Percentiles rank a stretch among this genome's conserved stretches.
Evolutionary conservation across 2,888 invertebrate genomes (phyloP).

Genomic region (Leptinotarsa haldemani): DNA sequence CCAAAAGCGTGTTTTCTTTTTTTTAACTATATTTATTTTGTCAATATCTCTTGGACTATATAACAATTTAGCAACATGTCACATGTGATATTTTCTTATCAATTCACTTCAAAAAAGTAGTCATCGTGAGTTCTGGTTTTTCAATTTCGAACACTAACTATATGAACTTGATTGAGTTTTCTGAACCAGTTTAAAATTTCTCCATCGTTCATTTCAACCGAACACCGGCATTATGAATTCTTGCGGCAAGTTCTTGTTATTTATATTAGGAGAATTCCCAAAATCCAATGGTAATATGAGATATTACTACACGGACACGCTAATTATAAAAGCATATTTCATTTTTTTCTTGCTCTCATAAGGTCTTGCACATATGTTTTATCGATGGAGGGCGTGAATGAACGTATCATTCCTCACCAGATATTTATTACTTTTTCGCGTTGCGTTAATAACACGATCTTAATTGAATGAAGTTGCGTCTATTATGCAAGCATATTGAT

Average conservation of each 20-base stretch:
- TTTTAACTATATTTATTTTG: no score
- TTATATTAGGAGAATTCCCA: slow-evolving; percentile 18
- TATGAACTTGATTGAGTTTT: neutral
- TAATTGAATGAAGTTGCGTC: neutral
- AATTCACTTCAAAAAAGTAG: no score
- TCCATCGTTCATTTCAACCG: neutral
- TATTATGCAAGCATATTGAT: neutral
- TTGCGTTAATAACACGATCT: slow-evolving; percentile 3
- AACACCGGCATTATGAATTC: neutral
- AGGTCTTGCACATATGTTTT: slow-evolving; percentile 28
- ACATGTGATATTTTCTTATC: no score
- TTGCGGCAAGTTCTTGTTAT: slow-evolving; percentile 15
- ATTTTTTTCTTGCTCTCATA: slow-evolving; percentile 23
- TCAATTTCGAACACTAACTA: no score
- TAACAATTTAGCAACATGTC: no score
- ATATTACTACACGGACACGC: slow-evolving; percentile 21
- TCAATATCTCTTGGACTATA: no score
- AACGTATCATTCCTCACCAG: slow-evolving; percentile 10
- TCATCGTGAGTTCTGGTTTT: no score
- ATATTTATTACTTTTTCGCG: neutral
- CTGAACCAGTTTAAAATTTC: neutral
- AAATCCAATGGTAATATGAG: slow-evolving; percentile 21
- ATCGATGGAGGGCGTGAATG: slow-evolving; percentile 27
- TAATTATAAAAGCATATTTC: slow-evolving; percentile 29
- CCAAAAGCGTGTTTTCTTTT: no score